Conservation (phyloP, 1,140 invertebrate genomes). For the Triops cancriformis region DNA sequence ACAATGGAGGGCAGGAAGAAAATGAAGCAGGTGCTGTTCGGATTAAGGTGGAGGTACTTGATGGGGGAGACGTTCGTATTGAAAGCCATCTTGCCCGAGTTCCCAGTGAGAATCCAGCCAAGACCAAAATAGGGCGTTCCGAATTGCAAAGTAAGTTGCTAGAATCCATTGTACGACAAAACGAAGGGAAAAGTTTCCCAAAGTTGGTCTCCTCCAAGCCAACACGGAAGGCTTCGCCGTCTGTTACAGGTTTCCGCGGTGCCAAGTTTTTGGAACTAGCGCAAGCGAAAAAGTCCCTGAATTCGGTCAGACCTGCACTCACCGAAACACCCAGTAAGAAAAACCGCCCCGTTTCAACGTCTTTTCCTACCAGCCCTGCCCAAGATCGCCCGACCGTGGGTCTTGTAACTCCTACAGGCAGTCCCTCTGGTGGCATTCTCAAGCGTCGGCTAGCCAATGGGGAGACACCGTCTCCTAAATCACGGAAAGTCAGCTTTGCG, state of each 20-base stretch:
- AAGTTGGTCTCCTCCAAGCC: not conserved
- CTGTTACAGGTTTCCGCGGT: not conserved
- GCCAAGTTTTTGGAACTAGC: not conserved
- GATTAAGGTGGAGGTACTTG: not conserved
- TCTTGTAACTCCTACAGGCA: not conserved
- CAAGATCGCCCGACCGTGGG: not conserved
- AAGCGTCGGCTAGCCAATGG: not conserved
- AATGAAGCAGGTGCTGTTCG: not conserved
- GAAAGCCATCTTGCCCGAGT: not conserved
- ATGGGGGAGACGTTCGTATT: not conserved
- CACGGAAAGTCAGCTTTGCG: conserved; percentile 18
- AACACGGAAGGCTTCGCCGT: not conserved
- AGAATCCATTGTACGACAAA: not conserved
- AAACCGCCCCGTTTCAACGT: not conserved
- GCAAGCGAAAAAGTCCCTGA: not conserved
- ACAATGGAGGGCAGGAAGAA: no score
- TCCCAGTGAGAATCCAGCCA: not conserved
- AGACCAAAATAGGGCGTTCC: not conserved
- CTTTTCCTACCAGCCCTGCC: not conserved
- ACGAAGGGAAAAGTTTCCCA: not conserved
- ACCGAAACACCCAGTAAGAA: not conserved
- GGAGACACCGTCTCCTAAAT: not conserved
- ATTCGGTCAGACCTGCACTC: not conserved
- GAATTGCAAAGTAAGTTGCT: not conserved
- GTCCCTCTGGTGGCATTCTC: not conserved